A percentile compares a stretch with the other conserved stretches of the same genome.
Evolutionary conservation across 2,113 vertebrate species (phyloP).

Genomic region (Origma solitaria): DNA sequence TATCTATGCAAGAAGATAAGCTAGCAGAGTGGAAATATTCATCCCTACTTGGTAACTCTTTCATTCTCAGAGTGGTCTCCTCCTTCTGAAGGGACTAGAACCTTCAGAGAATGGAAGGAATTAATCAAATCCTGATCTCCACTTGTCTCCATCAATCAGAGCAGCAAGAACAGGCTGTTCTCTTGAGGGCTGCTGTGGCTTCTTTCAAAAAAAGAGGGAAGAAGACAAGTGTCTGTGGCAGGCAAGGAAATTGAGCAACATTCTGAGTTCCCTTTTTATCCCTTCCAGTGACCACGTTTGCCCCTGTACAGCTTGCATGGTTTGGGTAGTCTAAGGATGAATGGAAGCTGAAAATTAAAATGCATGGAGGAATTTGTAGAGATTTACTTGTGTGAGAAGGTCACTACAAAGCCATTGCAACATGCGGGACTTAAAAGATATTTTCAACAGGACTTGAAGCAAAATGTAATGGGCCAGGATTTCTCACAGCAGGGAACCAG

Average conservation of each 20-base stretch:
- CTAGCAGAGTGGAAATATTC: background rate
- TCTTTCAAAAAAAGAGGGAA: background rate
- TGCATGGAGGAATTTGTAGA: background rate
- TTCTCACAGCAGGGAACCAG: background rate
- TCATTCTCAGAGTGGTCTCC: background rate
- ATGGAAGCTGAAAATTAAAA: constrained; percentile 6
- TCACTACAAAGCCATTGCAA: background rate
- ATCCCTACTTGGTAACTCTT: background rate
- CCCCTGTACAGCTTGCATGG: background rate
- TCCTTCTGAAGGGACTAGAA: background rate
- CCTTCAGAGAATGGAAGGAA: background rate
- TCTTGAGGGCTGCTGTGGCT: background rate
- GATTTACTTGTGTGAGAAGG: background rate
- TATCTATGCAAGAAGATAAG: background rate
- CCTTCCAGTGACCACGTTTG: background rate
- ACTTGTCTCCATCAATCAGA: background rate
- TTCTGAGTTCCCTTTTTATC: background rate
- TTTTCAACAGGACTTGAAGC: background rate
- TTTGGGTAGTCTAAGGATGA: background rate
- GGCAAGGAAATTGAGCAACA: background rate
- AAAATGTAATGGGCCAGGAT: background rate
- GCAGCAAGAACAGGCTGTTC: background rate
- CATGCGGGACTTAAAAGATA: background rate
- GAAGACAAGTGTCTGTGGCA: background rate
- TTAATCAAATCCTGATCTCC: background rate